A percentile compares a stretch with the other conserved stretches of the same genome.
Evolutionary conservation across 2,113 vertebrate species (phyloP).

Genomic region (Anarhynchus alexandrinus): DNA sequence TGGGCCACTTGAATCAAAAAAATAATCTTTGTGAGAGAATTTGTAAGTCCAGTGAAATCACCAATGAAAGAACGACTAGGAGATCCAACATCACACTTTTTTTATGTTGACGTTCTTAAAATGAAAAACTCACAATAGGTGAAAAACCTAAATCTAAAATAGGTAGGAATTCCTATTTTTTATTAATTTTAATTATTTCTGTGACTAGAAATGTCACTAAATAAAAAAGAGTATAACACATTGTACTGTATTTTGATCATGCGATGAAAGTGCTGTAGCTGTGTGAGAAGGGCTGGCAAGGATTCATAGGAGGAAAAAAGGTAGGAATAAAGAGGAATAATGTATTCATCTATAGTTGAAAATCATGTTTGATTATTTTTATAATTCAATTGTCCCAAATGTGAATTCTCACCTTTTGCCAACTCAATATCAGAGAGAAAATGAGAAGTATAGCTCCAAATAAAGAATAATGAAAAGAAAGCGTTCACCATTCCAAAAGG

Average conservation of each 20-base stretch:
- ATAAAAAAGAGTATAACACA: not conserved
- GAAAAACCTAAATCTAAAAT: not conserved
- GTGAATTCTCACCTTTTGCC: conserved; percentile 7
- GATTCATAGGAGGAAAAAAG: not conserved
- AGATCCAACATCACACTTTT: not conserved
- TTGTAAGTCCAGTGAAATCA: not conserved
- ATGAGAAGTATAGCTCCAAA: conserved; percentile 7
- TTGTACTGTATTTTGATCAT: not conserved
- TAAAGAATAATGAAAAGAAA: conserved; percentile 33
- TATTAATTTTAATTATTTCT: not conserved
- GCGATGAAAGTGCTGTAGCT: not conserved
- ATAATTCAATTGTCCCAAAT: not conserved
- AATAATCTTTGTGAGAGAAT: not conserved
- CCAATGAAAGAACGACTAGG: not conserved
- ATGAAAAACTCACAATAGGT: not conserved
- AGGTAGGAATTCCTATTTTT: not conserved
- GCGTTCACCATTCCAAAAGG: conserved; percentile 42
- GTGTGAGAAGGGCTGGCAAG: not conserved
- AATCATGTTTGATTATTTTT: not conserved
- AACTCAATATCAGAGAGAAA: not conserved
- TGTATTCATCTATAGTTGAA: not conserved
- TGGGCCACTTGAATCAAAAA: not conserved
- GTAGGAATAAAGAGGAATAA: not conserved
- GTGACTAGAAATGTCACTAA: not conserved
- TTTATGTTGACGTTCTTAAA: not conserved